A percentile compares a stretch with the other conserved stretches of the same genome.
These are phyloP conservation scores for Asobara japonica DNA, from an alignment of 1,140 invertebrate species.

Conservation along the genomic window DNA sequence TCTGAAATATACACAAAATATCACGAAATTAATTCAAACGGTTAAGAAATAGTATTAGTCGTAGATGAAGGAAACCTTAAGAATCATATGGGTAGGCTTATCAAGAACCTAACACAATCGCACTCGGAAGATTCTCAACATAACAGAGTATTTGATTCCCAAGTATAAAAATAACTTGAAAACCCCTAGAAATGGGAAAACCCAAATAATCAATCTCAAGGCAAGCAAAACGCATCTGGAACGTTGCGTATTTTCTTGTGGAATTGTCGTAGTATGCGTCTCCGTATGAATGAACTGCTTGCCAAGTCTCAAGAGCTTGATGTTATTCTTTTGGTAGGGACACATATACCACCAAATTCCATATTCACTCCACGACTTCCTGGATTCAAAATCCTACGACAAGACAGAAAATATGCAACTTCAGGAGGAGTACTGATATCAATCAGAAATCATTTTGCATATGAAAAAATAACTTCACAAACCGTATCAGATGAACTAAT, in stretches of 20 bases:
- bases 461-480: not conserved
- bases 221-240: too few relatives aligned
- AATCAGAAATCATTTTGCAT: not conserved
- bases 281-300: not conserved
- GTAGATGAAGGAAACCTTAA: too few relatives aligned
- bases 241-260: not conserved
- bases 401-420: not conserved
- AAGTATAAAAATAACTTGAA: too few relatives aligned
- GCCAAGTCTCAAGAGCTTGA: not conserved
- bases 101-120: too few relatives aligned
- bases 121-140: too few relatives aligned
- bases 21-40: too few relatives aligned
- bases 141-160: too few relatives aligned
- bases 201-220: too few relatives aligned
- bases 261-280: not conserved
- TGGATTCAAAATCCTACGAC: not conserved
- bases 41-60: too few relatives aligned
- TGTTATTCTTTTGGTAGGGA: not conserved
- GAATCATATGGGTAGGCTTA: too few relatives aligned
- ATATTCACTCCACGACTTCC: not conserved
- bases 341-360: not conserved
- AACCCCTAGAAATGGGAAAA: too few relatives aligned
- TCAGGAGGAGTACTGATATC: not conserved
- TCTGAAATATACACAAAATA: too few relatives aligned
- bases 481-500: not conserved